These are phyloP conservation scores for Tapera naevia DNA, from an alignment of 2,797 vertebrate species.

Conservation along the genomic window DNA sequence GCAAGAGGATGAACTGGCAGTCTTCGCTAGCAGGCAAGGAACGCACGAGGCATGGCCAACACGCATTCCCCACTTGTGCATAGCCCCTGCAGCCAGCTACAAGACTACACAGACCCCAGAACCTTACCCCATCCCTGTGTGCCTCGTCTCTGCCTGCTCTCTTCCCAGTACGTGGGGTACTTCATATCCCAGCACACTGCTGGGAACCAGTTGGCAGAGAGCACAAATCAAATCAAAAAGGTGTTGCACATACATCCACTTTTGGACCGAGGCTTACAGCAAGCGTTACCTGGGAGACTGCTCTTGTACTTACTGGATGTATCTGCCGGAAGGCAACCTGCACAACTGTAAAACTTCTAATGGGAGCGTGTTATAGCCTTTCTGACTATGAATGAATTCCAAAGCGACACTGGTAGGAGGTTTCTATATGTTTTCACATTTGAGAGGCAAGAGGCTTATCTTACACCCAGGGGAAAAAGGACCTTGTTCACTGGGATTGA, in stretches of 20 bases:
- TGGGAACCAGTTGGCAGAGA: background rate
- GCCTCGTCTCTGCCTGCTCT: background rate
- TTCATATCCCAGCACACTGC: background rate
- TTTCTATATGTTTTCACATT: background rate
- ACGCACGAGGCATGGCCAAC: fast-evolving
- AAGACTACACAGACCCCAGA: background rate
- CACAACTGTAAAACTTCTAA: background rate
- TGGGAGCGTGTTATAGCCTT: background rate
- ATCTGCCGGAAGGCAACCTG: background rate
- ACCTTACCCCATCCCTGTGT: fast-evolving
- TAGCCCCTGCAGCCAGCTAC: too few species aligned
- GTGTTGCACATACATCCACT: fast-evolving
- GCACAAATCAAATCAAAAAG: background rate
- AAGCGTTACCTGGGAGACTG: background rate
- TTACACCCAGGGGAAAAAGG: background rate
- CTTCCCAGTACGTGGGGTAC: fast-evolving
- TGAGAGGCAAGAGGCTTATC: background rate
- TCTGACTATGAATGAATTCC: background rate
- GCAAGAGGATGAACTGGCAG: fast-evolving
- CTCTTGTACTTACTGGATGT: background rate
- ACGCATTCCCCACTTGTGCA: fast-evolving
- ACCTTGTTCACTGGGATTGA: background rate
- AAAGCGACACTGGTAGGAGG: background rate
- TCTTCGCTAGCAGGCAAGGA: background rate
- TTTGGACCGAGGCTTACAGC: background rate